Percentiles rank a stretch among this genome's conserved stretches.
Conservation (phyloP, 2,113 vertebrate genomes). For the Protomyctophum bolini region DNA sequence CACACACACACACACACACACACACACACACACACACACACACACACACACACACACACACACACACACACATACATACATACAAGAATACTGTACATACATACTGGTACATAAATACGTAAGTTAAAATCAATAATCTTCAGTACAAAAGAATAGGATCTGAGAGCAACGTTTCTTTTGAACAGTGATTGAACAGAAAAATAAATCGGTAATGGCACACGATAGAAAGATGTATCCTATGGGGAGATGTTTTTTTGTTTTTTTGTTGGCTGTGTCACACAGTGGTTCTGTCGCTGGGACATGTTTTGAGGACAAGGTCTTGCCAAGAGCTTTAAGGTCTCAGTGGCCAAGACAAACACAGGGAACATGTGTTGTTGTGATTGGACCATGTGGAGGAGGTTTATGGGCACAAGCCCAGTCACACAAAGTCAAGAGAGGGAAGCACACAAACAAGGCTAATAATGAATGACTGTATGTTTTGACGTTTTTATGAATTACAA, state of each 20-base stretch:
- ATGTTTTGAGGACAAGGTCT: conserved; percentile 19
- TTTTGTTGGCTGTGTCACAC: background rate
- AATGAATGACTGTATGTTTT: conserved; percentile 23
- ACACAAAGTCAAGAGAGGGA: conserved; percentile 32
- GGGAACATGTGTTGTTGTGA: conserved; percentile 42
- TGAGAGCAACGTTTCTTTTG: background rate
- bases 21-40: no score
- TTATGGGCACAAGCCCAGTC: conserved; percentile 27
- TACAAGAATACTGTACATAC: no score
- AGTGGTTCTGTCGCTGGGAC: conserved; percentile 18
- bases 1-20: no score
- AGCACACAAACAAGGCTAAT: conserved; percentile 23
- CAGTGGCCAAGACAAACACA: conserved; percentile 53
- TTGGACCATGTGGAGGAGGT: conserved; percentile 38
- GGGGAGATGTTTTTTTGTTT: conserved; percentile 10
- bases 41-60: no score
- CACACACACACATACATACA: no score
- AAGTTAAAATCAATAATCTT: background rate
- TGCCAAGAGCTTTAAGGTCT: conserved; percentile 27
- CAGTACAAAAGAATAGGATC: background rate
- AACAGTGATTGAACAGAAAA: background rate
- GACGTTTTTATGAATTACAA: background rate
- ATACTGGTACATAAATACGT: no score
- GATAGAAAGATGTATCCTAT: background rate
- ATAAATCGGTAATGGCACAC: background rate